A percentile compares a stretch with the other conserved stretches of the same genome.
These are phyloP conservation scores for Colletes collaris DNA, from an alignment of 2,888 invertebrate genomes.

Conservation along the genomic window DNA sequence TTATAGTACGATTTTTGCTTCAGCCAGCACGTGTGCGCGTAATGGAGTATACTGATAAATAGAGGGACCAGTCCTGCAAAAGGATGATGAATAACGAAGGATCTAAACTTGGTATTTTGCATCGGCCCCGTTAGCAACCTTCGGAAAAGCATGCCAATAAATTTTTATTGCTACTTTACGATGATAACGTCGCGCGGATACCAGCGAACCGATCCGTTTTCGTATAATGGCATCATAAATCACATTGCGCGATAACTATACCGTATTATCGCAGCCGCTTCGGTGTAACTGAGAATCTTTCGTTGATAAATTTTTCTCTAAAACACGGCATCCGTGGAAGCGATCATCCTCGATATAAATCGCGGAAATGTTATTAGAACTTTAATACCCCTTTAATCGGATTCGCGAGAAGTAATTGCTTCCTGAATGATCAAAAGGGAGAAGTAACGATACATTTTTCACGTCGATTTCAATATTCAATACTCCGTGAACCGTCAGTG, in stretches of 20 bases:
- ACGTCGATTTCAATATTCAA: too few species aligned
- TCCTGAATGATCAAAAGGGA: not conserved
- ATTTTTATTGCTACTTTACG: conserved; percentile 81
- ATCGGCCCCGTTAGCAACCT: conserved; percentile 39
- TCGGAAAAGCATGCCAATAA: conserved; percentile 77
- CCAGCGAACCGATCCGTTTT: conserved; percentile 76
- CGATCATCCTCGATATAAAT: conserved; percentile 19
- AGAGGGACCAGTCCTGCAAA: conserved; percentile 23
- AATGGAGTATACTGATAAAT: conserved; percentile 32
- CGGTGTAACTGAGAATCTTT: conserved; percentile 57
- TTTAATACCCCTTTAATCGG: not conserved
- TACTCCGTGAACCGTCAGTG: too few species aligned
- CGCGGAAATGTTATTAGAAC: not conserved
- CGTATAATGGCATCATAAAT: conserved; percentile 77
- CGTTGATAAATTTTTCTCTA: conserved; percentile 61
- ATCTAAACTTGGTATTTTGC: conserved; percentile 54
- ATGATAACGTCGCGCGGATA: conserved; percentile 76
- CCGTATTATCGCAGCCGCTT: conserved; percentile 53
- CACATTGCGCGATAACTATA: conserved; percentile 68
- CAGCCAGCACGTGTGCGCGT: not conserved
- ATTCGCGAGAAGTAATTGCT: not conserved
- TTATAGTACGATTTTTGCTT: not conserved
- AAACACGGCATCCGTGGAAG: conserved; percentile 18
- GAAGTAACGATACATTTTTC: not conserved
- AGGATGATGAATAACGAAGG: conserved; percentile 32